Evolutionary conservation across 2,888 invertebrate genomes (phyloP), one percentile per base, ranked within the genome.

Genomic region (Volucella zonaria): DNA sequence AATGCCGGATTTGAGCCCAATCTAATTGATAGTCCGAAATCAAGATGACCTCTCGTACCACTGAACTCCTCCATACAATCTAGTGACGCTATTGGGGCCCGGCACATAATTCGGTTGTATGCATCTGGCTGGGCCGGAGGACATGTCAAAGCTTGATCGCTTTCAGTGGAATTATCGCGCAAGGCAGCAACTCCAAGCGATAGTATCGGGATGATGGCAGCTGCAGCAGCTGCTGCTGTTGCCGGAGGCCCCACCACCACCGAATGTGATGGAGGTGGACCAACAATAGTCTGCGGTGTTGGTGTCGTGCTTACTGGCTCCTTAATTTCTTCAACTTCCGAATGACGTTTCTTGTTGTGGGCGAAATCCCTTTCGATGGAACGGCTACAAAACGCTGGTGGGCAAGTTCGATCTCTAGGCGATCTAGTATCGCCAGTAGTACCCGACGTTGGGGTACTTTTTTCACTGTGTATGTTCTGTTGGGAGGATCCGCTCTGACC

Each of bases 51-150:
- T 88, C 93, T 92, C 89, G 93, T 93, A 90, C 93, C 96, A 92
- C 96, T 96, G 93, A 97, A 96, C 93, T 97, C 97, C 93, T 97
- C 97, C 97, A 97, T 97, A 93, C 97, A 97, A 94, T 97, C 97
- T 92, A 97, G 93, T 91, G 97, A 97, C 89, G 97, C 97, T 93
- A 97, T 97, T 89, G 97, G 97, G 89, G 97, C 97, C 91, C 97
- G 95, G 94, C 96, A 97, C 95, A 92, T 91, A 88, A 91, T 90
- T 87, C 91, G 91, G 88, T 92, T 91, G 86, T 91, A 91, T 88
- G 90, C 90, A 90, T 92, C 92, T 86, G 90, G 88, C 89, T 92
- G 92, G 87, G 89, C 89, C 88, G 91, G 92, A 78, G 91, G 90
- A 86, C 91, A 91, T 87, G 91, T 91, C 90, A 92, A 89, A 88